Percentiles rank a stretch among this genome's conserved stretches.
These are phyloP conservation scores for Gambusia affinis DNA, from an alignment of 2,113 vertebrate species.

Conservation along the genomic window DNA sequence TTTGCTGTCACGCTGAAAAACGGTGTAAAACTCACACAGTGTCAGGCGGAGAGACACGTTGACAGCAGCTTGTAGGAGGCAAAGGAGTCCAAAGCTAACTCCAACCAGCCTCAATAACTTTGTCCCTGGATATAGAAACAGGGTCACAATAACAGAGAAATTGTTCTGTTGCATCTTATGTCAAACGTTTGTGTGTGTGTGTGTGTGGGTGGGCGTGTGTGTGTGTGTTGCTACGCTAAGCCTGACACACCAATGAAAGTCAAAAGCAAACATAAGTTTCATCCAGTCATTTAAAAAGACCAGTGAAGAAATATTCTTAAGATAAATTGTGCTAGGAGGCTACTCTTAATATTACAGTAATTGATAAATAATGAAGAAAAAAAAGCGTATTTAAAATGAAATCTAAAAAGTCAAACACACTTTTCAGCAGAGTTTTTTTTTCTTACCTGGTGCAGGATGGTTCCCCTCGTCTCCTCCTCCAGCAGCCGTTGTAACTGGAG, in stretches of 20 bases:
- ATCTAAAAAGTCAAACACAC: neutral
- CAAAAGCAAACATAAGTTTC: neutral
- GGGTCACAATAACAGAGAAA: neutral
- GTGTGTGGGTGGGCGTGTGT: too few species aligned
- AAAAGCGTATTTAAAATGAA: neutral
- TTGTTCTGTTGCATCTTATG: neutral
- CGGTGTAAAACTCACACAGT: conserved; percentile 28
- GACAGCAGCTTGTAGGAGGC: conserved; percentile 50
- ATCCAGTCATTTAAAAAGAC: neutral
- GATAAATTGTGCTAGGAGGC: neutral
- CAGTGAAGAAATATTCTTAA: neutral
- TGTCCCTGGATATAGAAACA: conserved; percentile 4
- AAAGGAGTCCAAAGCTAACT: conserved; percentile 58
- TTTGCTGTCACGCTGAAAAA: neutral
- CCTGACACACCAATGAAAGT: neutral
- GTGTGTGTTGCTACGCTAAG: neutral
- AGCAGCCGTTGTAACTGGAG: neutral
- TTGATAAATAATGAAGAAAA: neutral
- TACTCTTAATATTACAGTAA: neutral
- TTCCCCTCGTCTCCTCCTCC: neutral
- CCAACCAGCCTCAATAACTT: conserved; percentile 24
- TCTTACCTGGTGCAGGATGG: conserved; percentile 12
- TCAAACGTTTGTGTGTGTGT: neutral
- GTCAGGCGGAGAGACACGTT: conserved; percentile 50
- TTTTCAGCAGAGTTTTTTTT: neutral